These are phyloP conservation scores for Drosophila kikkawai DNA, from an alignment of 1,140 invertebrate species.

Conservation along the genomic window DNA sequence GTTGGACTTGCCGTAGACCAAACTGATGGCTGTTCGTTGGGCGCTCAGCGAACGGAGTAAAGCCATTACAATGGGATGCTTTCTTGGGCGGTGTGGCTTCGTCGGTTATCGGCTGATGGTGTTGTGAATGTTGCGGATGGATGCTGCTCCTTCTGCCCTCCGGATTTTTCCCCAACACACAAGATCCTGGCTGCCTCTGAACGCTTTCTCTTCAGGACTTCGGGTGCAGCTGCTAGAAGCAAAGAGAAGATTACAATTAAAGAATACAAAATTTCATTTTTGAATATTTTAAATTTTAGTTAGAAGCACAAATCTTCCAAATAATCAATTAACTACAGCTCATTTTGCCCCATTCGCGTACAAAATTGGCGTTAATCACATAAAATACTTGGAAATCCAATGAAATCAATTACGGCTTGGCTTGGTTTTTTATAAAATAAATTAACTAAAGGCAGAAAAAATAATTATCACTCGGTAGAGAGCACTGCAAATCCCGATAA, in stretches of 20 bases:
- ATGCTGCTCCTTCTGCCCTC: not conserved
- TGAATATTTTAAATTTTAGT: too few species aligned
- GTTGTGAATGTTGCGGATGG: constrained; percentile 4
- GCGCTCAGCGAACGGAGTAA: constrained; percentile 81
- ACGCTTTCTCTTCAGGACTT: not conserved
- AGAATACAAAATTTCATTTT: too few species aligned
- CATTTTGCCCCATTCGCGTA: not conserved
- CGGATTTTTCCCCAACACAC: not conserved
- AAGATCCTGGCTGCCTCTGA: not conserved
- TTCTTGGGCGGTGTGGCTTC: constrained; percentile 2
- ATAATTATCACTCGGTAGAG: not conserved
- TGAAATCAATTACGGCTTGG: not conserved
- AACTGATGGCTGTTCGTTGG: constrained; percentile 74
- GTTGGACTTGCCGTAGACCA: constrained; percentile 65
- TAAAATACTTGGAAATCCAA: not conserved
- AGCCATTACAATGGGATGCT: constrained; percentile 78
- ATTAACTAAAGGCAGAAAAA: not conserved
- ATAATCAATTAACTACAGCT: not conserved
- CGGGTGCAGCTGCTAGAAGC: not conserved
- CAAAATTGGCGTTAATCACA: not conserved
- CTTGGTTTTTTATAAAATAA: not conserved
- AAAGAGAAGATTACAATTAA: not conserved
- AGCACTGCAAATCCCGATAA: not conserved
- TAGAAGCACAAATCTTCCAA: too few species aligned
- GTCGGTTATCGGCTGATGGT: constrained; percentile 18